Evolutionary conservation across 2,797 vertebrate genomes (phyloP), one percentile per base, ranked within the genome.

Genomic region (Acrocephalus scirpaceus): DNA sequence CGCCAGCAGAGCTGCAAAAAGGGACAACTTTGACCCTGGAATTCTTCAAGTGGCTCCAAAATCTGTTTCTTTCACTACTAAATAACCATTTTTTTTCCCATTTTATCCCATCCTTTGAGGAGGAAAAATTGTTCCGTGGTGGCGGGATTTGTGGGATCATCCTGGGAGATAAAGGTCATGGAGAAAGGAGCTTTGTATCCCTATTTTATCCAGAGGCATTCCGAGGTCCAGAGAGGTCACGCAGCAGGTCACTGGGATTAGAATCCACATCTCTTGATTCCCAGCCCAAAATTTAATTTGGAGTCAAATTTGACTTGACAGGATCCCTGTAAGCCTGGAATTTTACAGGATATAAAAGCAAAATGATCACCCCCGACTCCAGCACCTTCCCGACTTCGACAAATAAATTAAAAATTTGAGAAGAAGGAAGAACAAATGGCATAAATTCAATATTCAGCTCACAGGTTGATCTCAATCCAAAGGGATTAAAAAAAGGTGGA

Each of bases 251-350:
- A 66, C 23, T 9, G 40, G 69, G 53, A 93, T 93, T 95, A 58
- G 60, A 89, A 88, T 58, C 77, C 48, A 30, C 7, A 4, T 44
- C 61, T 89, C 57, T 61, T 89, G 88, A 89, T 21, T 95, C 69
- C 44, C 61, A 40, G 92, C 29, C 86, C 69, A 77, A 69, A 71
- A 57, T 16, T 88, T 97, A 94, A 96, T 97, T 95, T 97, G 88
- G 75, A 97, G 84, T 50, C 47, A 83, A 38, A 89, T 92, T 22
- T 60, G 93, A 88, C 50, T 71, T 86, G 93, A 90, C 88, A 72
- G 85, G 69, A 74, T 86, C 69, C 81, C 47, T 36, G 88, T 23
- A 72, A 92, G 75, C 65, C 77, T 54, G 92, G 81, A 95, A 91
- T 92, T 91, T 92, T 80, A 58, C 67, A 54, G 69, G 57, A 65